Conservation (phyloP, 2,888 invertebrate genomes). For the Osmoderma eremita region DNA sequence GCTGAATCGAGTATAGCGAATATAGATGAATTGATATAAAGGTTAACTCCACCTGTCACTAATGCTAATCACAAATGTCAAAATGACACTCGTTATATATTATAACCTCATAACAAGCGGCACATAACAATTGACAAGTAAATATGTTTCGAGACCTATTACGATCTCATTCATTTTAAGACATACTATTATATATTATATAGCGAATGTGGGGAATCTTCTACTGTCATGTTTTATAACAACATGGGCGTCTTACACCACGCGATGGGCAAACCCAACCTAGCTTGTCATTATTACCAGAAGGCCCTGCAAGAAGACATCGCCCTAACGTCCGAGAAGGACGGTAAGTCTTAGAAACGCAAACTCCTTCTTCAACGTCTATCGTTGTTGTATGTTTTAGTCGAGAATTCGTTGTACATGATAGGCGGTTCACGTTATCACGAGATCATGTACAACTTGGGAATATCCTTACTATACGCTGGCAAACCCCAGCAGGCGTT, state of each 20-base stretch:
- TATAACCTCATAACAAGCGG: too few relatives aligned
- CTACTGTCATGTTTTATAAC: constrained; percentile 76
- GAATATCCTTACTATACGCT: constrained; percentile 83
- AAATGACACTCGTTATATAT: too few relatives aligned
- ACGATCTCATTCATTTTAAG: too few relatives aligned
- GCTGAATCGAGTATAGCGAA: too few relatives aligned
- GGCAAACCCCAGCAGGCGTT: constrained; percentile 87
- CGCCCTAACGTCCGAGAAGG: constrained; percentile 24
- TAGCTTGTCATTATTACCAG: constrained; percentile 82
- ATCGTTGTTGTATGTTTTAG: constrained; percentile 48
- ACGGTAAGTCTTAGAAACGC: too few relatives aligned
- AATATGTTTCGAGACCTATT: too few relatives aligned
- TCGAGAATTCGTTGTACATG: constrained; percentile 69
- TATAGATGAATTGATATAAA: too few relatives aligned
- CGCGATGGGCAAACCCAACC: constrained; percentile 81
- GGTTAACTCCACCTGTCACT: too few relatives aligned
- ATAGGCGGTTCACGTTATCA: constrained; percentile 71
- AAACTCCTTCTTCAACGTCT: too few relatives aligned
- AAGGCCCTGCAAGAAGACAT: constrained; percentile 80
- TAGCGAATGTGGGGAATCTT: constrained; percentile 71
- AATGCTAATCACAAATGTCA: too few relatives aligned
- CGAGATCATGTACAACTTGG: constrained; percentile 82
- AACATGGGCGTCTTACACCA: constrained; percentile 85
- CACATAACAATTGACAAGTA: too few relatives aligned
- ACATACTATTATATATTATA: constrained; percentile 43